Evolutionary conservation across 2,113 vertebrate genomes (phyloP).

Genomic region (Callipepla californica): DNA sequence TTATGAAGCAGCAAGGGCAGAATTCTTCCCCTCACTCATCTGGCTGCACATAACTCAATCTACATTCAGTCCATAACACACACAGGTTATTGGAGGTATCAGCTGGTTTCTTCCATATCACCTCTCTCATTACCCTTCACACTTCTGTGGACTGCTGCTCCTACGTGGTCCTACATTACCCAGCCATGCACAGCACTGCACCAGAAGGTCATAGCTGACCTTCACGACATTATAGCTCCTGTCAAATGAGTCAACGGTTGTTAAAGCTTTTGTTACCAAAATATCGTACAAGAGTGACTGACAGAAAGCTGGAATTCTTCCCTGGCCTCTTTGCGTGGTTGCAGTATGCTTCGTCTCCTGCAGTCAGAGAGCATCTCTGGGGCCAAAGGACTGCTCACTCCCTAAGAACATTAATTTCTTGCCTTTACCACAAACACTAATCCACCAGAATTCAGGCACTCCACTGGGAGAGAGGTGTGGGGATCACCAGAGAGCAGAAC

Average conservation of each 20-base stretch:
- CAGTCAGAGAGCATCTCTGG: neutral
- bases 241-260: neutral
- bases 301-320: neutral
- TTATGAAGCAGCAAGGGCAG: neutral
- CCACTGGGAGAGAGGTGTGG: neutral
- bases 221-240: neutral
- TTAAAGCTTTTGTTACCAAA: neutral
- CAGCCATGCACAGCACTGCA: neutral
- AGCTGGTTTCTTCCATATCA: neutral
- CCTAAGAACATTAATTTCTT: neutral
- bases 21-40: neutral
- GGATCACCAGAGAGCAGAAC: neutral
- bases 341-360: neutral
- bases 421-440: neutral
- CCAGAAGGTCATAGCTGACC: neutral
- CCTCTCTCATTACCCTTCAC: neutral
- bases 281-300: neutral
- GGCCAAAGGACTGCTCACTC: neutral
- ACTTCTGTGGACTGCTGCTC: neutral
- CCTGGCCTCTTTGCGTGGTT: neutral
- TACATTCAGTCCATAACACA: neutral
- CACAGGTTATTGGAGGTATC: neutral
- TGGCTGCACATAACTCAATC: neutral
- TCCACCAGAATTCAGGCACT: neutral
- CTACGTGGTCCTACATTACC: accelerated